Conservation (phyloP, 2,888 invertebrate species). For the Carterocephalus palaemon region DNA sequence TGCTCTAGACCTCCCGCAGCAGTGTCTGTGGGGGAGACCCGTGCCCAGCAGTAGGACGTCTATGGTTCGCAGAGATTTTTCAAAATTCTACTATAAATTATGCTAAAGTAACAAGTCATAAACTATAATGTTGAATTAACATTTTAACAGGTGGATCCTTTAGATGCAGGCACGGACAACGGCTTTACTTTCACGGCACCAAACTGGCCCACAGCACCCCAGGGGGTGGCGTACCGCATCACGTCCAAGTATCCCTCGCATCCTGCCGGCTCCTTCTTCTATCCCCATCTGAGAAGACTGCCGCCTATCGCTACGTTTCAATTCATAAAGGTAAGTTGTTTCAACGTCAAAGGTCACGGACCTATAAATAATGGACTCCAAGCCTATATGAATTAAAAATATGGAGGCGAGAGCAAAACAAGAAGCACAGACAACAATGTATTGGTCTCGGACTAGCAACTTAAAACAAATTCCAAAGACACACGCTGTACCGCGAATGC, state of each 20-base stretch:
- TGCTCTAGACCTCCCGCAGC: too few relatives aligned
- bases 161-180: conserved; percentile 96
- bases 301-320: conserved; percentile 95
- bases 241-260: conserved; percentile 93
- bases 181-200: conserved; percentile 98
- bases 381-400: neutral
- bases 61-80: too few relatives aligned
- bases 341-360: conserved; percentile 6
- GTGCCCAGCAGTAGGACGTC: too few relatives aligned
- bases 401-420: neutral
- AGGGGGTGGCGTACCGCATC: conserved; percentile 92
- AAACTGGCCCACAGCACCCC: conserved; percentile 95
- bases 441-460: neutral
- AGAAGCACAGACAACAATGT: neutral
- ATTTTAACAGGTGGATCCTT: conserved; percentile 85
- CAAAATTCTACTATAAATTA: too few relatives aligned
- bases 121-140: neutral
- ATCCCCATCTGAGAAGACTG: conserved; percentile 90
- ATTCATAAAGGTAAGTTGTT: conserved; percentile 89
- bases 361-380: too few relatives aligned
- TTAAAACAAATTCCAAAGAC: conserved; percentile 8
- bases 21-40: too few relatives aligned
- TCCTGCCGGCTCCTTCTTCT: conserved; percentile 96
- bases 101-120: too few relatives aligned
- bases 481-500: conserved; percentile 4